Evolutionary conservation across 2,888 invertebrate species (phyloP).

Genomic region (Protonemura montana): DNA sequence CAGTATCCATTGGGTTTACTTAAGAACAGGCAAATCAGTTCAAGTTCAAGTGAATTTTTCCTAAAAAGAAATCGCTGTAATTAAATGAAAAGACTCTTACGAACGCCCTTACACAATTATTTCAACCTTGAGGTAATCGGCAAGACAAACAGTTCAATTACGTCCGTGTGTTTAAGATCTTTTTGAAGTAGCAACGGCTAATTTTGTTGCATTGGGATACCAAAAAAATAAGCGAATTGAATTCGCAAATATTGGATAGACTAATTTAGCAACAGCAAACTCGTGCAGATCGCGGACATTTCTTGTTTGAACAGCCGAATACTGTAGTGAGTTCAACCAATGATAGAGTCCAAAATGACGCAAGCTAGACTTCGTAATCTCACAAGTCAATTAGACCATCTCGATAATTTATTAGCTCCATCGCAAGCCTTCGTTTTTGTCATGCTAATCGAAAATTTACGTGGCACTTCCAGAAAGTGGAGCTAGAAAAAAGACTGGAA

Average conservation of each 20-base stretch:
- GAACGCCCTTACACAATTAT: background rate
- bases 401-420: background rate
- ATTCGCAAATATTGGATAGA: background rate
- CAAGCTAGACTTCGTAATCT: slow-evolving; percentile 2
- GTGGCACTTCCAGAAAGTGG: slow-evolving; percentile 38
- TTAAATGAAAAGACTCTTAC: background rate
- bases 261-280: background rate
- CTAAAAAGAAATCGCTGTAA: too few species aligned
- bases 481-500: slow-evolving; percentile 34
- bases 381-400: slow-evolving; percentile 9
- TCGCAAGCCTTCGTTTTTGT: background rate
- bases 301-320: slow-evolving; percentile 7
- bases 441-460: background rate
- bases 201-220: background rate
- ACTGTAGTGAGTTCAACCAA: background rate
- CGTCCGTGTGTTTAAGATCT: background rate
- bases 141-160: background rate
- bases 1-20: too few species aligned
- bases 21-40: too few species aligned
- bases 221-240: background rate
- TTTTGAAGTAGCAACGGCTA: background rate
- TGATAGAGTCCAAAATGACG: background rate
- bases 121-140: background rate
- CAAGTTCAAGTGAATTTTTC: too few species aligned
- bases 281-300: background rate